These are phyloP conservation scores for Spatulosminthurus flaviceps DNA, from an alignment of 2,888 invertebrate species.

Conservation along the genomic window DNA sequence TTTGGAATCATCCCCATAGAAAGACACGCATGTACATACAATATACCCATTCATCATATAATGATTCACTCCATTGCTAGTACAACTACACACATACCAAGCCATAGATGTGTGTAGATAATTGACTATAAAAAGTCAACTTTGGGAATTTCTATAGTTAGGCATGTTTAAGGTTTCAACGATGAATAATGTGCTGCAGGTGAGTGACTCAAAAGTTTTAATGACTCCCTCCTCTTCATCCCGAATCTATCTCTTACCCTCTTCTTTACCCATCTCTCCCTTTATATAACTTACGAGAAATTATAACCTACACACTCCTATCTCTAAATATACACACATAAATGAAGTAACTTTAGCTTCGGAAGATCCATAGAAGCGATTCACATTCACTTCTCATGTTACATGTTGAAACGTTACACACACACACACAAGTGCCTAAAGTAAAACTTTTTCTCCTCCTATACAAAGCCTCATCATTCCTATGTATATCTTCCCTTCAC, in stretches of 20 bases:
- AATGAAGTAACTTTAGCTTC: background rate
- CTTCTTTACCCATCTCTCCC: background rate
- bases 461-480: no score
- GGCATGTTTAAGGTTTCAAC: background rate
- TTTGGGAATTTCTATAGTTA: background rate
- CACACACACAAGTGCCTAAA: background rate
- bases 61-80: no score
- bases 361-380: background rate
- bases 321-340: no score
- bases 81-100: no score
- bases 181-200: slow-evolving; percentile 18
- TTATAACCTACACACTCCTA: no score
- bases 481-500: no score
- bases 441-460: background rate
- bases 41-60: no score
- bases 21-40: no score
- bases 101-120: background rate
- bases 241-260: background rate
- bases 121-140: background rate
- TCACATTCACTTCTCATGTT: slow-evolving; percentile 7
- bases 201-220: slow-evolving; percentile 9
- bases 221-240: slow-evolving; percentile 9
- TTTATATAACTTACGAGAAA: no score
- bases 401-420: slow-evolving; percentile 5
- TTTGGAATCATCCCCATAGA: no score